Evolutionary conservation across 2,113 vertebrate genomes (phyloP).

Genomic region (Thalassarche chlororhynchos): DNA sequence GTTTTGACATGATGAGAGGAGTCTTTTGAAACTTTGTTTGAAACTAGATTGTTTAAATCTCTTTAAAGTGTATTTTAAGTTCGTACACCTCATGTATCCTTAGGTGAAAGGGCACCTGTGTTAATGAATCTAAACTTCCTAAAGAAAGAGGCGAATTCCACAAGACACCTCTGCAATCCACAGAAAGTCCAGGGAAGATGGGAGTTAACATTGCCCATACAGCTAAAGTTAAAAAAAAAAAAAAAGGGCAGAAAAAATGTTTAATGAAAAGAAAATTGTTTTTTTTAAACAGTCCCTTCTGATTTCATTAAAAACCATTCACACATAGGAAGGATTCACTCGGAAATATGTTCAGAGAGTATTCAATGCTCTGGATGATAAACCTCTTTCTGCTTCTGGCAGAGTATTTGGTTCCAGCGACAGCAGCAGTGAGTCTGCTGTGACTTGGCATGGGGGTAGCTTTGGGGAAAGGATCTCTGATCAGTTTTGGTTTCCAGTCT

Average conservation of each 20-base stretch:
- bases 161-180: not conserved
- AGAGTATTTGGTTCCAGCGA: not conserved
- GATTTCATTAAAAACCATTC: not conserved
- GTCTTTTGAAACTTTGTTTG: not conserved
- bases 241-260: not conserved
- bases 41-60: not conserved
- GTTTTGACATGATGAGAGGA: not conserved
- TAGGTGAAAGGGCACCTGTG: not conserved
- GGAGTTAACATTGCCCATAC: not conserved
- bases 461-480: not conserved
- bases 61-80: not conserved
- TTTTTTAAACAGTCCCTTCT: not conserved
- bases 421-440: not conserved
- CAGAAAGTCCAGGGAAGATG: not conserved
- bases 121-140: not conserved
- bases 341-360: not conserved
- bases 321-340: not conserved
- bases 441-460: not conserved
- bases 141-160: not conserved
- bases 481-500: not conserved
- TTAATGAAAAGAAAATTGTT: not conserved
- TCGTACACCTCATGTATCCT: fast-evolving
- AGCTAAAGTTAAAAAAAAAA: not conserved
- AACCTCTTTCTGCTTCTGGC: not conserved
- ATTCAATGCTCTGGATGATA: not conserved